Conservation (phyloP, 2,797 vertebrate genomes). For the Phyllotis vaccarum region DNA sequence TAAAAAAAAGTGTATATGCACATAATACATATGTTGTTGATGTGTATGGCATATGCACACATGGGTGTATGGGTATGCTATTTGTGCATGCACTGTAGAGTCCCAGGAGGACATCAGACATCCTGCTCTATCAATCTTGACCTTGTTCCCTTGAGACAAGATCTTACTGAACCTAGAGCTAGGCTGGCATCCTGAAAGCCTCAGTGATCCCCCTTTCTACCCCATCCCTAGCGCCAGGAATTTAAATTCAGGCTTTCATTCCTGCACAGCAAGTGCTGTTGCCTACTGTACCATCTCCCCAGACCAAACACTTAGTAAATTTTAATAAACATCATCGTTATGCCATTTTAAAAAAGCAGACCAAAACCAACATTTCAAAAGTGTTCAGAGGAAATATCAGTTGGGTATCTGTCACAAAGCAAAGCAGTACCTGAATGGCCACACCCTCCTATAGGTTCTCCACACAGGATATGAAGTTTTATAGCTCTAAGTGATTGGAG, state of each 20-base stretch:
- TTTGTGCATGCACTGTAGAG: neutral
- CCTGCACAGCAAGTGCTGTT: neutral
- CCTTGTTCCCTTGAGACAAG: neutral
- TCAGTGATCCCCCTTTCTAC: neutral
- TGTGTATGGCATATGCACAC: neutral
- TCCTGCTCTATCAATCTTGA: neutral
- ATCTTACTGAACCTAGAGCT: neutral
- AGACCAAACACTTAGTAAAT: neutral
- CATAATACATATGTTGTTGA: neutral
- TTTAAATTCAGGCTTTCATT: neutral
- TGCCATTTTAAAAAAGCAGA: neutral
- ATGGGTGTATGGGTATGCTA: neutral
- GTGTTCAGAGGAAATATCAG: neutral
- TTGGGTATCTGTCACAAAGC: neutral
- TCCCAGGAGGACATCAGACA: neutral
- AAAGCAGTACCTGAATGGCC: neutral
- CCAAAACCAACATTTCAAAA: neutral
- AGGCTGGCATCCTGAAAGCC: neutral
- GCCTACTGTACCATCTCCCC: neutral
- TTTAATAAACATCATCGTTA: conserved; percentile 1
- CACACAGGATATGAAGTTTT: neutral
- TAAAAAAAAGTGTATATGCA: neutral
- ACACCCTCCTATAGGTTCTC: neutral
- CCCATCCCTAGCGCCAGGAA: neutral
- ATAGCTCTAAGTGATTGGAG: neutral